Conservation (phyloP, 2,113 vertebrate species). For the Hippocampus comes region DNA sequence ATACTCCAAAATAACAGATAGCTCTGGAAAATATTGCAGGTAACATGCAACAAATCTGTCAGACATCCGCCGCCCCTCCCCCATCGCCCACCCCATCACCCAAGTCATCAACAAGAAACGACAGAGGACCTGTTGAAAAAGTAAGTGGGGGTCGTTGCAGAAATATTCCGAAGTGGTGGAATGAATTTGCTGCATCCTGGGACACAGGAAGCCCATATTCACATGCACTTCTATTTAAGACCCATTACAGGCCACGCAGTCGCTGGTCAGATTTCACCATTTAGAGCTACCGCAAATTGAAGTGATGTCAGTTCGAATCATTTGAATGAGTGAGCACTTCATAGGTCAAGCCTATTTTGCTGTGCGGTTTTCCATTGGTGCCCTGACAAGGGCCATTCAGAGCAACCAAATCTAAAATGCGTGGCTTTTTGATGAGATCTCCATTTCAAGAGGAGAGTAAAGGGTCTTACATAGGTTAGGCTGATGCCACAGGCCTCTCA, state of each 20-base stretch:
- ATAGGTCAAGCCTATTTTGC: conserved; percentile 44
- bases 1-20: conserved; percentile 99
- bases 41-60: conserved; percentile 87
- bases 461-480: conserved; percentile 79
- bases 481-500: conserved; percentile 77
- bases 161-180: conserved; percentile 77
- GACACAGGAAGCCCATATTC: conserved; percentile 77
- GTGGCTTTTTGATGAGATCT: conserved; percentile 33
- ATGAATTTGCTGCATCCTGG: conserved; percentile 74
- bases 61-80: conserved; percentile 58
- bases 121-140: conserved; percentile 71
- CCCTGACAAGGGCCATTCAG: conserved; percentile 31
- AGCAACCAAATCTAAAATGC: conserved; percentile 32
- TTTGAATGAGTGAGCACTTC: conserved; percentile 22
- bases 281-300: conserved; percentile 19
- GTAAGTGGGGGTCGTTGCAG: conserved; percentile 69
- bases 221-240: conserved; percentile 81
- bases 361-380: conserved; percentile 54
- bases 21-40: conserved; percentile 83
- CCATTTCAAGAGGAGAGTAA: conserved; percentile 60
- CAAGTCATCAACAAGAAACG: conserved; percentile 63
- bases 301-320: conserved; percentile 5
- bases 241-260: conserved; percentile 72
- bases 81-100: conserved; percentile 19
- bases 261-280: conserved; percentile 4